Evolutionary conservation across 2,113 vertebrate species (phyloP), one percentile per base, ranked within the genome.

Genomic region (Gnathonemus echidnorhynchus): DNA sequence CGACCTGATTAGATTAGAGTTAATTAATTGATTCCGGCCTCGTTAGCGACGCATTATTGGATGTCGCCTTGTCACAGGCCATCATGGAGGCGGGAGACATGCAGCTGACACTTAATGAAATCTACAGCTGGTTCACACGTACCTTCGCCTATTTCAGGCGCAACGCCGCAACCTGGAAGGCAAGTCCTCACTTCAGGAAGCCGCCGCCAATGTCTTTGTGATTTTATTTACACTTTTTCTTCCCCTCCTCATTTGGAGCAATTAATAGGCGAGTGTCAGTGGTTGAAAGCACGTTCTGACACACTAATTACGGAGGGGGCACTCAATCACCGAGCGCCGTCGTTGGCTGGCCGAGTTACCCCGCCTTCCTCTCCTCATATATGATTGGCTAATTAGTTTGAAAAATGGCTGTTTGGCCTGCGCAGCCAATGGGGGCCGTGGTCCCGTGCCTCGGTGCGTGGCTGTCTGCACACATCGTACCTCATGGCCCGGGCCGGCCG

Each of bases 61-160:
- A 96, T 97, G 97, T 97, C 97, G 96, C 98, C 96, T 98, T 96
- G 96, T 98, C 97, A 94, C 97, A 99, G 98, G 98, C 98, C 95
- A 99, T 99, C 97, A 98, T 99, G 98, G 98, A 99, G 97, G 98
- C 98, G 91, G 95, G 95, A 95, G 98, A 99, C 97, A 99, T 98
- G 98, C 98, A 99, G 98, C 97, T 99, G 97, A 99, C 98, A 93
- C 98, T 99, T 96, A 99, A 99, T 96, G 98, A 99, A 98, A 99
- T 99, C 97, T 99, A 99, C 97, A 99, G 98, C 98, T 99, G 98
- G 98, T 99, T 99, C 97, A 99, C 98, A 88, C 97, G 98, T 96
- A 99, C 98, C 91, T 99, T 99, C 93, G 98, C 98, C 95, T 99
- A 99, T 97, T 99, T 99, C 97, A 97, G 98, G 96, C 98, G 98